These are phyloP conservation scores for Lycia hirtaria DNA, from an alignment of 2,888 invertebrate genomes.

Conservation along the genomic window DNA sequence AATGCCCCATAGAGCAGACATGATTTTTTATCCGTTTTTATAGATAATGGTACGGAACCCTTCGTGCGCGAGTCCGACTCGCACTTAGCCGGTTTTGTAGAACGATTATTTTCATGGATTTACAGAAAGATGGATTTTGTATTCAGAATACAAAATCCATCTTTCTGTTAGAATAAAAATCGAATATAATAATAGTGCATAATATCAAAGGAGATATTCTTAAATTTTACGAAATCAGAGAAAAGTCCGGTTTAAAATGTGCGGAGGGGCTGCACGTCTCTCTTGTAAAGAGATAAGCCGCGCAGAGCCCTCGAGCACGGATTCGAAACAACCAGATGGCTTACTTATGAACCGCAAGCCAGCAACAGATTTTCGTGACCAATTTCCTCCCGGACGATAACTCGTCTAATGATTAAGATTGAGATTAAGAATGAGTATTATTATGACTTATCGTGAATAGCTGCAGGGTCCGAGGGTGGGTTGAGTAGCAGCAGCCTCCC, in stretches of 20 bases:
- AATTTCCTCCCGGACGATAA: too few species aligned
- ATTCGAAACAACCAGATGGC: neutral
- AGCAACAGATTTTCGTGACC: neutral
- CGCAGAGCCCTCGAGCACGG: slow-evolving; percentile 38
- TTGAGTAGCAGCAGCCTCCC: too few species aligned
- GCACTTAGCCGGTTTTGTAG: too few species aligned
- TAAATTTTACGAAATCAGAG: slow-evolving; percentile 26
- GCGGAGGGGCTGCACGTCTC: slow-evolving; percentile 47
- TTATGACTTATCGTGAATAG: too few species aligned
- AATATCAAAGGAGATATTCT: neutral
- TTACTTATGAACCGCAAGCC: neutral
- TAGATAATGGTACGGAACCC: too few species aligned
- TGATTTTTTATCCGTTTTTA: too few species aligned
- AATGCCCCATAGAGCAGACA: too few species aligned
- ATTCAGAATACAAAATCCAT: neutral
- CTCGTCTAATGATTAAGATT: too few species aligned
- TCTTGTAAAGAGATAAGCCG: slow-evolving; percentile 58
- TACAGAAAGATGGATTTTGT: neutral
- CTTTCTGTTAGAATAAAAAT: neutral
- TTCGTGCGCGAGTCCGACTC: too few species aligned
- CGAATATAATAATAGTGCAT: neutral
- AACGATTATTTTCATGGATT: too few species aligned
- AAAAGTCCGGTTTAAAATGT: slow-evolving; percentile 49
- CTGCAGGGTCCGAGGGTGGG: too few species aligned
- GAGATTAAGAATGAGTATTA: too few species aligned